Base-by-base conservation (phyloP, 2,113 vertebrate genomes). In the Sigmodon hispidus region DNA sequence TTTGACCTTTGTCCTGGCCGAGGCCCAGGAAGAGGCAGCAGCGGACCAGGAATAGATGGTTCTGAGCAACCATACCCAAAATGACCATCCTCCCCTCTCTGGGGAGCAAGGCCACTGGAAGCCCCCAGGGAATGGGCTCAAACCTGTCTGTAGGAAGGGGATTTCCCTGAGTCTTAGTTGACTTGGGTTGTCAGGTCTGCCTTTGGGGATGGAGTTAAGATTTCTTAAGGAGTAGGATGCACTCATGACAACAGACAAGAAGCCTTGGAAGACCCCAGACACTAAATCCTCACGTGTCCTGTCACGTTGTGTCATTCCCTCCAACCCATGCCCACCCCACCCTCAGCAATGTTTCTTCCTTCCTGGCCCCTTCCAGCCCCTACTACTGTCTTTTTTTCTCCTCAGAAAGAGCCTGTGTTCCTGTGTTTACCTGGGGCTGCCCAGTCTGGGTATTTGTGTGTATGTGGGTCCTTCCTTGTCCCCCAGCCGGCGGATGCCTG, bases 401-500 rank as follows among this genome's bases (percentile, higher is more conserved):
- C 17, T 84, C 87, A 79, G 86, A 50, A 89, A 76, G 73, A 57
- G 76, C 55, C 73, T 43, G 40, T 34, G 67, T 91, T 95, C 93
- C 86, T 83, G 91, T 97, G 97, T 97, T 96, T 97, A 97, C 97
- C 96, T 96, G 93, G 13, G 83, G 43, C 57, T 40, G 59, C 75
- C 57, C 6, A 45, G 65, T 94, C 91, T 87, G n/a, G 45, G 70
- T 88, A 21, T 94, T 65, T 85, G 45, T 94, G 85, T 81, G 50
- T 65, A 43, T 34, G 67, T 26, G 63, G 87, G 95, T 87, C 96
- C 67, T 97, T 96, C 88, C 96, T 94, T 73, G 55, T 88, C 85
- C 93, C 89, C 90, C 65, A 92, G 90, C 94, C n/a, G 1, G 81
- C 59, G 94, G 97, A 98, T 96, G 96, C 95, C 96, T 92, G 96